Conservation (phyloP, 2,797 vertebrate species). For the Falco peregrinus region DNA sequence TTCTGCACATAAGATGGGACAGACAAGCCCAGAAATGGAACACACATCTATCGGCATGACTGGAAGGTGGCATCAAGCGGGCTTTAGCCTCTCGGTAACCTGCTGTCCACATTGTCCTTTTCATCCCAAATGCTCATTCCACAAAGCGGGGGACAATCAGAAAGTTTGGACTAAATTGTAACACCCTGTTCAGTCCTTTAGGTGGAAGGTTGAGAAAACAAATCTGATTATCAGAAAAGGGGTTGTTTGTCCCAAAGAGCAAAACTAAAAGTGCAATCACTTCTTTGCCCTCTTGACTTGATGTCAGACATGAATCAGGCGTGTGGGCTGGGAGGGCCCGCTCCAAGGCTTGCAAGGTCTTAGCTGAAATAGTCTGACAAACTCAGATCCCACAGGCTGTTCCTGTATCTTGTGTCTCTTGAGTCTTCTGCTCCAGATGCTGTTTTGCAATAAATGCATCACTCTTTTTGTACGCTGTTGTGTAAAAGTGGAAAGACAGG, state of each 20-base stretch:
- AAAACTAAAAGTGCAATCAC: neutral
- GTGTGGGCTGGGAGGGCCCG: neutral
- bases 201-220: slow-evolving; percentile 22
- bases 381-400: neutral
- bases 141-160: neutral
- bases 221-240: neutral
- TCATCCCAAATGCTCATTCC: neutral
- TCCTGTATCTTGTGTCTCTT: neutral
- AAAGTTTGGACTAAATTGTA: neutral
- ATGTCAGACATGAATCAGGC: slow-evolving; percentile 6
- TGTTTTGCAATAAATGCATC: slow-evolving; percentile 48
- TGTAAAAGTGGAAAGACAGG: slow-evolving; percentile 61
- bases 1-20: neutral
- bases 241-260: neutral
- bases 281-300: neutral
- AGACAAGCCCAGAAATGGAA: neutral
- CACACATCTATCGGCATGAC: accelerated
- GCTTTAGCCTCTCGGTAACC: neutral
- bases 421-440: neutral
- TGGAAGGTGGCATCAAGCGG: neutral
- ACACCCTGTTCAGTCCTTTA: neutral
- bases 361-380: slow-evolving; percentile 3
- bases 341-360: neutral
- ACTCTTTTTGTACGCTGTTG: neutral
- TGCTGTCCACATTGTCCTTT: neutral